Evolutionary conservation across 2,113 vertebrate genomes (phyloP).

Genomic region (Eurystomus gularis): DNA sequence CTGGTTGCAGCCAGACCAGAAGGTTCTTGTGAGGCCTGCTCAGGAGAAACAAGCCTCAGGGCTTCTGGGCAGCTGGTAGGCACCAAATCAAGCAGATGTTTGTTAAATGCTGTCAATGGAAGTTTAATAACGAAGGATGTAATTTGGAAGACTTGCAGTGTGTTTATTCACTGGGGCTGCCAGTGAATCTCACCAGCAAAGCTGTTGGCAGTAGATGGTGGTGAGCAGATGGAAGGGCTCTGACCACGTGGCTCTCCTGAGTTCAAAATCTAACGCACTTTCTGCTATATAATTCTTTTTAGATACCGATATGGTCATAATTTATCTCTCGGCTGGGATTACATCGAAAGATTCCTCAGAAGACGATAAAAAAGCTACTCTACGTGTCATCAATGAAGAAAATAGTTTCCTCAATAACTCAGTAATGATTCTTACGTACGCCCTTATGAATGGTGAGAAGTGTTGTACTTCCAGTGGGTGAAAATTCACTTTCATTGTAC

Average conservation of each 20-base stretch:
- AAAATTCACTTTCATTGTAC: neutral
- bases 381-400: constrained; percentile 92
- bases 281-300: constrained; percentile 16
- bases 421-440: constrained; percentile 98
- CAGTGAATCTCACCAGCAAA: neutral
- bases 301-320: constrained; percentile 95
- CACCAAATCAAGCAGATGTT: neutral
- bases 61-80: neutral
- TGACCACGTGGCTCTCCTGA: fast-evolving
- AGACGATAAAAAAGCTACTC: constrained; percentile 91
- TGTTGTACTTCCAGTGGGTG: neutral
- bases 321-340: constrained; percentile 94
- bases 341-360: constrained; percentile 91
- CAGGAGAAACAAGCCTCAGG: neutral
- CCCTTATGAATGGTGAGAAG: constrained; percentile 93
- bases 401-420: constrained; percentile 97
- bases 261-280: neutral
- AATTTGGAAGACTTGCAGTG: neutral
- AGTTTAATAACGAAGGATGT: neutral
- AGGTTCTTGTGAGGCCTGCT: neutral
- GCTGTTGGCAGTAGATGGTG: neutral
- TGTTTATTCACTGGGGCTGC: neutral
- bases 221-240: neutral
- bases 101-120: neutral
- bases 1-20: neutral